These are phyloP conservation scores for Panonychus citri DNA, from an alignment of 1,140 invertebrate species.

Conservation along the genomic window DNA sequence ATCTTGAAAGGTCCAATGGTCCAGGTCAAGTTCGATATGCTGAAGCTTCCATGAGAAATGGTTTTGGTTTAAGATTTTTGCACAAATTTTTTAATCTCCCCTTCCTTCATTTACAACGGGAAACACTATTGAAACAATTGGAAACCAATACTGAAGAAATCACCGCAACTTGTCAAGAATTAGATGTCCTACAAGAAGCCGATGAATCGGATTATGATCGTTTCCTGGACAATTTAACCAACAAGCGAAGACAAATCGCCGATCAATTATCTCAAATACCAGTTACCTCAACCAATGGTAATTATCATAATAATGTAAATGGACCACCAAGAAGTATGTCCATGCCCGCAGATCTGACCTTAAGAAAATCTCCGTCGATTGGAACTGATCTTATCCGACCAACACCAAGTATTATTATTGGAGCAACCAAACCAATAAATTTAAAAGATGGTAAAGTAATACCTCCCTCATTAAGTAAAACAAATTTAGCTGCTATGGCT, in stretches of 20 bases:
- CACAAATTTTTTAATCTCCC: constrained; percentile 93
- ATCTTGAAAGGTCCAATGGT: constrained; percentile 22
- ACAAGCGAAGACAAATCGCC: constrained; percentile 41
- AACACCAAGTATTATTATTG: constrained; percentile 11
- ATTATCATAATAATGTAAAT: constrained; percentile 9
- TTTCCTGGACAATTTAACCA: constrained; percentile 47
- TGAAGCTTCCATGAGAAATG: constrained; percentile 86
- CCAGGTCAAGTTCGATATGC: constrained; percentile 54
- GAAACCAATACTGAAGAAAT: constrained; percentile 68
- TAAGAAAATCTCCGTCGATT: neutral
- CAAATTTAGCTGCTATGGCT: too few relatives aligned
- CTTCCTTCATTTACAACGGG: constrained; percentile 69
- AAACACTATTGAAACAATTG: constrained; percentile 60
- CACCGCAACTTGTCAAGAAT: constrained; percentile 49
- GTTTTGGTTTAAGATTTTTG: constrained; percentile 73
- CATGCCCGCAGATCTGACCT: constrained; percentile 5
- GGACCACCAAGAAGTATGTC: constrained; percentile 12
- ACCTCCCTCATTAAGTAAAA: too few relatives aligned
- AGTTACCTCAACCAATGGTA: neutral
- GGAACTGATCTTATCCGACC: constrained; percentile 2
- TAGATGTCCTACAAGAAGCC: constrained; percentile 55
- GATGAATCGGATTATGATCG: constrained; percentile 71
- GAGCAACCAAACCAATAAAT: constrained; percentile 9
- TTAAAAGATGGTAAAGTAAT: neutral
- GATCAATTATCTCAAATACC: constrained; percentile 26